Conservation (phyloP, 1,140 invertebrate genomes). For the Drosophila aff. region DNA sequence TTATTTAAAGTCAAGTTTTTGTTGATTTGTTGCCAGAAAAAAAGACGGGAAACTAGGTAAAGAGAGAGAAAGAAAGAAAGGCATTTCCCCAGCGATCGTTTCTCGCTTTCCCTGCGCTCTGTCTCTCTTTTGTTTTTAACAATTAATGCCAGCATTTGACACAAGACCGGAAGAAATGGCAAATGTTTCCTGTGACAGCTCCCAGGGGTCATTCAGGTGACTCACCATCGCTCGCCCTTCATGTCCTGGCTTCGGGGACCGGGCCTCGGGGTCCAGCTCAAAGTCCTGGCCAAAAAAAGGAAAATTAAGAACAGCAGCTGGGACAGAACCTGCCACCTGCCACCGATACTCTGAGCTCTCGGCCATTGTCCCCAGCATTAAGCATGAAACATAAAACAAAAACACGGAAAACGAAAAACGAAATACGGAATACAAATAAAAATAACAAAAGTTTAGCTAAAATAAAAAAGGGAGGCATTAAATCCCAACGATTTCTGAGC, state of each 20-base stretch:
- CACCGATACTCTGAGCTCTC: conserved; percentile 22
- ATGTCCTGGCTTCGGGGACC: conserved; percentile 16
- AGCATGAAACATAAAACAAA: not conserved
- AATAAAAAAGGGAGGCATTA: not conserved
- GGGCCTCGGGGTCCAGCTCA: conserved; percentile 10
- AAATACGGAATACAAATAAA: not conserved
- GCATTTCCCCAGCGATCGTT: conserved; percentile 44
- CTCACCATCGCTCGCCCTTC: not conserved
- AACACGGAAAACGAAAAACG: not conserved
- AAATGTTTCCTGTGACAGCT: conserved; percentile 43
- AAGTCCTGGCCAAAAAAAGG: conserved; percentile 32
- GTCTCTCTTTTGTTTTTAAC: conserved; percentile 10
- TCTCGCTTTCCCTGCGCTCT: conserved; percentile 3
- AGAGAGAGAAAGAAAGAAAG: not conserved
- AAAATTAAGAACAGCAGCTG: conserved; percentile 25
- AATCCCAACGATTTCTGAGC: not conserved
- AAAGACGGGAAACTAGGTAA: not conserved
- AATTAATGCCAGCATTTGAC: conserved; percentile 60
- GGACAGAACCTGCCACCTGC: conserved; percentile 22
- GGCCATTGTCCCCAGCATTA: conserved; percentile 8
- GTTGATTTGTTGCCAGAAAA: conserved; percentile 61
- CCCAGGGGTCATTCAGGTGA: conserved; percentile 40
- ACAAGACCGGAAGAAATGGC: conserved; percentile 19
- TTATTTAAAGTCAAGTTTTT: conserved; percentile 75
- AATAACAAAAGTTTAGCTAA: conserved; percentile 14